phyloP scores from a whole-genome alignment of 2,797 vertebrate genomes.

The Micromesistius poutassou region DNA sequence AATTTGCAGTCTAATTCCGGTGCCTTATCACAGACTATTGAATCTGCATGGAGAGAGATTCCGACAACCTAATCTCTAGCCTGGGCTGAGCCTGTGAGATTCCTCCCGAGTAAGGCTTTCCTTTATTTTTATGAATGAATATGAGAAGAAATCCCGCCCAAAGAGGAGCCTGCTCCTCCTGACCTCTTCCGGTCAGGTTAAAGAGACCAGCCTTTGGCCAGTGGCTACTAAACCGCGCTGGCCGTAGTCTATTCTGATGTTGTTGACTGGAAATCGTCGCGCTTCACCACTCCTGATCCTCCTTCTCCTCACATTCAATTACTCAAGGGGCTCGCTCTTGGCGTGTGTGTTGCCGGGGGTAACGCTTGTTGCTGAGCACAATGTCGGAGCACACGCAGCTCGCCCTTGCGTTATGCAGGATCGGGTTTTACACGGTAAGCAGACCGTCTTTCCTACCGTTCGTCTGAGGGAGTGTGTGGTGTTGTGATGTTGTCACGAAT shows the following conservation, averaged over 20 bases:
- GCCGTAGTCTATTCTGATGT: constrained; percentile 29
- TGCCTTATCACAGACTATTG: constrained; percentile 62
- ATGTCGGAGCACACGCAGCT: constrained; percentile 93
- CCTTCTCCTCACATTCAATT: constrained; percentile 54
- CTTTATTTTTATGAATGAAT: constrained; percentile 56
- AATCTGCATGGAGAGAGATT: constrained; percentile 68
- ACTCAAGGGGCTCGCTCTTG: constrained; percentile 57
- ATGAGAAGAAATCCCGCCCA: constrained; percentile 25
- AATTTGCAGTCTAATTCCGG: constrained; percentile 74
- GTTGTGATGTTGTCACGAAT: not conserved
- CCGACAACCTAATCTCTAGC: constrained; percentile 56
- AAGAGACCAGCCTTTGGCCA: constrained; percentile 26
- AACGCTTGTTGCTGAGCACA: constrained; percentile 73
- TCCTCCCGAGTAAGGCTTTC: constrained; percentile 32
- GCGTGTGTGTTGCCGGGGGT: constrained; percentile 75
- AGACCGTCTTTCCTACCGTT: constrained; percentile 11
- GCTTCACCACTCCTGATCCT: constrained; percentile 52
- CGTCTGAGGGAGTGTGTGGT: not conserved
- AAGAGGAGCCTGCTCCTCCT: constrained; percentile 30
- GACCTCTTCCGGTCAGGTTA: constrained; percentile 25
- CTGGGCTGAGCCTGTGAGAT: constrained; percentile 47
- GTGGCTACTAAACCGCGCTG: not conserved
- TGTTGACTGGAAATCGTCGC: constrained; percentile 52
- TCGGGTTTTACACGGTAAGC: constrained; percentile 89
- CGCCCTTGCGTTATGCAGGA: constrained; percentile 88